Conservation (phyloP, 2,797 vertebrate species). For the Garrulus glandarius region DNA sequence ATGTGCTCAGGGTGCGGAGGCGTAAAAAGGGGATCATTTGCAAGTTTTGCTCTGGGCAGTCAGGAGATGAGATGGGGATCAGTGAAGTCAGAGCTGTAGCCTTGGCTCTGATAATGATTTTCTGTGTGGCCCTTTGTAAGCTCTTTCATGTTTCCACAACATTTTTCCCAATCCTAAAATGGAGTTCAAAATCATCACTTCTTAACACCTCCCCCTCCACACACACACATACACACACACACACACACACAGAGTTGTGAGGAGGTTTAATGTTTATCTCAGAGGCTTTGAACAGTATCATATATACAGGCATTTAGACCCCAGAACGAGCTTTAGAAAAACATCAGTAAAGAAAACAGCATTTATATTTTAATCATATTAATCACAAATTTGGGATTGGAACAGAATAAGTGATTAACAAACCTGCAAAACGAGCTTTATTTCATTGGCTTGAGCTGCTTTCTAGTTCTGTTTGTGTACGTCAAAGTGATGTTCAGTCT, state of each 20-base stretch:
- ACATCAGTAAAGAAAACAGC: not conserved
- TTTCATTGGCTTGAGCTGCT: slow-evolving; percentile 41
- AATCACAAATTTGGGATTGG: slow-evolving; percentile 13
- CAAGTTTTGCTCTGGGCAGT: not conserved
- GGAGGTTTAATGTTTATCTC: slow-evolving; percentile 15
- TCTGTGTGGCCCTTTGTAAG: not conserved
- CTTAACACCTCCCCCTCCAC: slow-evolving; percentile 3
- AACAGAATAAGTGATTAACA: not conserved
- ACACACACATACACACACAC: not conserved
- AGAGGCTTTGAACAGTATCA: not conserved
- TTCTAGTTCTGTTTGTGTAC: slow-evolving; percentile 38
- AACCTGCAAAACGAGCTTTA: slow-evolving; percentile 32
- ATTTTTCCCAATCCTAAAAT: slow-evolving; percentile 29
- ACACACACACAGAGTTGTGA: not conserved
- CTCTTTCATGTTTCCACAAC: not conserved
- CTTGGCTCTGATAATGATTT: not conserved
- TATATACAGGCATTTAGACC: not conserved
- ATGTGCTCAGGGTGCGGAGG: accelerated
- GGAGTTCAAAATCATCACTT: slow-evolving; percentile 12
- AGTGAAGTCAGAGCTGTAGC: not conserved
- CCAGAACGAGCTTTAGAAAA: not conserved
- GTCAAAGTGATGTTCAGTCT: slow-evolving; percentile 43
- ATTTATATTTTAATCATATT: not conserved
- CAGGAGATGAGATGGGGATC: not conserved
- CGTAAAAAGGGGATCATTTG: accelerated